These are phyloP conservation scores for Holcopasites calliopsidis DNA, from an alignment of 1,140 invertebrate species.

Conservation along the genomic window DNA sequence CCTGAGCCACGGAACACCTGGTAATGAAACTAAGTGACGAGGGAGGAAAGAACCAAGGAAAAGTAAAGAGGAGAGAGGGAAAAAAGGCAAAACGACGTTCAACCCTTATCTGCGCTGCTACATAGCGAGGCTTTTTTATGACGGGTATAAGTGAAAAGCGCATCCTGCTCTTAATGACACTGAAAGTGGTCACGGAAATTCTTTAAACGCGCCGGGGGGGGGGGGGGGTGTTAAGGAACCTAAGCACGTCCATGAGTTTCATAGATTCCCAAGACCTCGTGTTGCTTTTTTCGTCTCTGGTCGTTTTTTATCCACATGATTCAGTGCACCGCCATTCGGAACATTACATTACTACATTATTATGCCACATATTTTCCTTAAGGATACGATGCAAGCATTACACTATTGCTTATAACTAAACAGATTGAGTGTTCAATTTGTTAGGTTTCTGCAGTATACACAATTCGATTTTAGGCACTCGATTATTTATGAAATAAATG, in stretches of 20 bases:
- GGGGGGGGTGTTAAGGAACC: constrained; percentile 22
- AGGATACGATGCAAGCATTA: no score
- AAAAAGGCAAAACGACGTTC: constrained; percentile 13
- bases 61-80: no score
- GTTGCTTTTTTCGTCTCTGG: neutral
- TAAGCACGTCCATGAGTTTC: constrained; percentile 9
- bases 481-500: no score
- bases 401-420: no score
- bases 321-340: neutral
- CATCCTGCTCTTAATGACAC: constrained; percentile 54
- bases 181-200: constrained; percentile 48
- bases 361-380: no score
- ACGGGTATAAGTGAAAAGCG: constrained; percentile 53
- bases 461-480: no score
- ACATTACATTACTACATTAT: no score
- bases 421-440: no score
- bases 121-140: constrained; percentile 51
- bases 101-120: constrained; percentile 33
- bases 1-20: constrained; percentile 28
- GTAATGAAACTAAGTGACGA: constrained; percentile 2
- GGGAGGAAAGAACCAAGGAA: neutral
- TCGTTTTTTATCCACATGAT: neutral
- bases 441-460: no score
- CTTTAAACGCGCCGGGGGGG: no score
- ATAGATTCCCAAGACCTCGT: neutral